A percentile compares a stretch with the other conserved stretches of the same genome.
Evolutionary conservation across 2,888 invertebrate species (phyloP).

Genomic region (Penaeus monodon): DNA sequence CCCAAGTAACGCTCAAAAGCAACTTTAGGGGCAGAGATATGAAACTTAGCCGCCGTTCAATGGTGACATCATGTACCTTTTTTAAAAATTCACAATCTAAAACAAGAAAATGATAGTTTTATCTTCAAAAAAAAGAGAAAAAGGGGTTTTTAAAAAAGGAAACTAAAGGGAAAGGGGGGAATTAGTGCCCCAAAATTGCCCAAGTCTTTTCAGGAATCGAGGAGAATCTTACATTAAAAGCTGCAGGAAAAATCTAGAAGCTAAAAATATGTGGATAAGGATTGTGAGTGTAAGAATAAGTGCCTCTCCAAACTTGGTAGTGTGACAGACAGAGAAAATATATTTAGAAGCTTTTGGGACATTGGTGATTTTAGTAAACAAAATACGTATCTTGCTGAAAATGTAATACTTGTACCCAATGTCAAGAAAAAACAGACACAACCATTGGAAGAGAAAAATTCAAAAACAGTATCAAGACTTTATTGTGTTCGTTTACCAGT

Average conservation of each 20-base stretch:
- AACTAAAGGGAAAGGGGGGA: neutral
- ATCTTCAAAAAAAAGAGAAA: neutral
- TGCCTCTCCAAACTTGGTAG: constrained; percentile 45
- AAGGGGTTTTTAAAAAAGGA: neutral
- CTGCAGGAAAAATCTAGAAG: constrained; percentile 35
- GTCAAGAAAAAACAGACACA: neutral
- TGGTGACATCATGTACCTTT: neutral
- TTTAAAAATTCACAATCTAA: too few species aligned
- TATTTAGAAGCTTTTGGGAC: constrained; percentile 40
- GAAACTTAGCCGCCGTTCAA: constrained; percentile 14
- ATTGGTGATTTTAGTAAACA: constrained; percentile 48
- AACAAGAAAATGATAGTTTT: too few species aligned
- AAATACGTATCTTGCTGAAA: constrained; percentile 37
- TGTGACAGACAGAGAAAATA: constrained; percentile 25
- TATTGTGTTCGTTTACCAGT: neutral
- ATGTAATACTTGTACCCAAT: constrained; percentile 41
- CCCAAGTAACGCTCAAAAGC: constrained; percentile 3
- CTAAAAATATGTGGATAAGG: constrained; percentile 42
- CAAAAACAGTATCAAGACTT: neutral
- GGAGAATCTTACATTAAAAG: constrained; percentile 43
- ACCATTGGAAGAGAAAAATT: neutral
- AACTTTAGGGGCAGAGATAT: constrained; percentile 12
- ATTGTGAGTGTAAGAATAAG: constrained; percentile 48
- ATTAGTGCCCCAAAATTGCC: constrained; percentile 20
- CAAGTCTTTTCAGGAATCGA: constrained; percentile 32